Evolutionary conservation across 1,140 invertebrate species (phyloP).

Genomic region (Orius insidiosus): DNA sequence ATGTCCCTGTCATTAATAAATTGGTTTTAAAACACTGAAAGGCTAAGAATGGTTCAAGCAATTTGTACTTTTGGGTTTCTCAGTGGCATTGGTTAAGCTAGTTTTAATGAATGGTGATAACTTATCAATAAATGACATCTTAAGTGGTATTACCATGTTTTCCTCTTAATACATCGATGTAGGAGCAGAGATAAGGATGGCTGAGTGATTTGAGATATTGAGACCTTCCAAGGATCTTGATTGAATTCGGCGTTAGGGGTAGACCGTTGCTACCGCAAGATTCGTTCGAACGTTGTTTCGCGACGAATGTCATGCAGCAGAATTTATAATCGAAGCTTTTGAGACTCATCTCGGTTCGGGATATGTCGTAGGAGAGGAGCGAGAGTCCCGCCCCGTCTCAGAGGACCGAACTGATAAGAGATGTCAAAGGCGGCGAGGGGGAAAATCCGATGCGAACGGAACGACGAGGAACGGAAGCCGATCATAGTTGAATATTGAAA

Average conservation of each 20-base stretch:
- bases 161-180: conserved; percentile 77
- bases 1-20: no score
- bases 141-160: conserved; percentile 85
- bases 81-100: no score
- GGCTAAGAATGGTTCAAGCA: neutral
- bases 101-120: no score
- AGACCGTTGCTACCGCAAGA: conserved; percentile 89
- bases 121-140: no score
- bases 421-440: no score
- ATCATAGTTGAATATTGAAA: no score
- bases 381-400: no score
- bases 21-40: no score
- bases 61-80: conserved; percentile 3
- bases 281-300: conserved; percentile 74
- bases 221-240: conserved; percentile 78
- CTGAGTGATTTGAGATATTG: conserved; percentile 63
- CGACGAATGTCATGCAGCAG: conserved; percentile 78
- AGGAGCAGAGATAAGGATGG: conserved; percentile 69
- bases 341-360: neutral
- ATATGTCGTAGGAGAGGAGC: no score
- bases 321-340: conserved; percentile 26
- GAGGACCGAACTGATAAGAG: no score
- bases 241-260: conserved; percentile 88
- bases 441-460: no score
- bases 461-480: no score